Conservation (phyloP, 2,888 invertebrate genomes). For the Ctenicera cuprea region DNA sequence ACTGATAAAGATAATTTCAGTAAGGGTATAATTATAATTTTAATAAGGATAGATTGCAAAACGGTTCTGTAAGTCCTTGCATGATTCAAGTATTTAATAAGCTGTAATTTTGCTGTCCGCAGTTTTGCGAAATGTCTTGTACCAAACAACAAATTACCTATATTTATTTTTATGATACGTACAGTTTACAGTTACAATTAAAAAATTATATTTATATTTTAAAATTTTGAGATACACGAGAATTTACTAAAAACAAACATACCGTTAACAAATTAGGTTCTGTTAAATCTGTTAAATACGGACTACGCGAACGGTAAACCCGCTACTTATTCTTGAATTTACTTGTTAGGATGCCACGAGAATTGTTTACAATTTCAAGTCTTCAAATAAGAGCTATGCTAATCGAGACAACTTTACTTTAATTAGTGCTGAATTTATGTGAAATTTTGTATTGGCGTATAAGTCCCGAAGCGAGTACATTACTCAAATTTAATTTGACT, state of each 20-base stretch:
- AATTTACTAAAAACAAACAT: not conserved
- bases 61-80: slow-evolving; percentile 13
- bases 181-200: slow-evolving; percentile 4
- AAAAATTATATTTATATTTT: slow-evolving; percentile 3
- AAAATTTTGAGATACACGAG: slow-evolving; percentile 16
- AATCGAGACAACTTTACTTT: not conserved
- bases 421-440: too few relatives aligned
- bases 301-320: slow-evolving; percentile 21
- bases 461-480: too few relatives aligned
- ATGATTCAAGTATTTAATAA: slow-evolving; percentile 7
- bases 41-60: not conserved
- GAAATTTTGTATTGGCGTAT: too few relatives aligned
- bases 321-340: slow-evolving; percentile 11
- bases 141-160: slow-evolving; percentile 6
- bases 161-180: slow-evolving; percentile 9
- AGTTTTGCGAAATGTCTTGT: slow-evolving; percentile 9
- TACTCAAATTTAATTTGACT: too few relatives aligned
- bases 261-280: slow-evolving; percentile 22
- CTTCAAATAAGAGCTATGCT: not conserved
- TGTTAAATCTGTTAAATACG: too few relatives aligned
- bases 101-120: slow-evolving; percentile 18
- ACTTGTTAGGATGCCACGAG: slow-evolving; percentile 14
- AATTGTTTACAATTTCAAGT: slow-evolving; percentile 1
- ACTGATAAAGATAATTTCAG: not conserved
- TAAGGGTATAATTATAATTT: not conserved